Base-by-base conservation (phyloP, 2,797 vertebrate genomes). In the Danionella dracula region DNA sequence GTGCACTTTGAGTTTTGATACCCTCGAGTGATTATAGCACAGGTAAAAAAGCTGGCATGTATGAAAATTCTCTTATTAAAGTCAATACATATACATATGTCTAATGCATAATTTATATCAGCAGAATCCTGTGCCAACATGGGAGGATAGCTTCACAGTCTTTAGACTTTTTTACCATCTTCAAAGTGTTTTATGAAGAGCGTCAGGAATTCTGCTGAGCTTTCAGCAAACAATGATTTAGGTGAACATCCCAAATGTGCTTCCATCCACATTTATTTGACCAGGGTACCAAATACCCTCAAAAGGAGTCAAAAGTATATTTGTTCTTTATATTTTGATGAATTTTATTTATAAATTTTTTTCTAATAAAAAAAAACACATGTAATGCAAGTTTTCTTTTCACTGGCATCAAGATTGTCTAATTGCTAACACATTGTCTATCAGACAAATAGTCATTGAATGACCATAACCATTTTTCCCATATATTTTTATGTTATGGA, bases 101-200 rank as follows among this genome's bases (percentile, higher is more conserved):
- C 79, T 86, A 79, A 86, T 90, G 86, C 86, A 90, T 90, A 89
- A 90, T 90, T 90, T 89, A 90, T 90, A 77, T 68, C 63, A 79
- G 81, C 82, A 81, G 82, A 72, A 83, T 82, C 51, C 81, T 81
- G 76, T 70, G 42, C 68, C 65, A 81, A 73, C 86, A 80, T 77
- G 59, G 76, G 84, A 88, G 86, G 82, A 83, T 85, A 79, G 68
- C 78, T 83, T 85, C 73, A 79, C 79, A 80, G 78, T 38, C 71
- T 63, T 61, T 46, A 23, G 71, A 77, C 75, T 83, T 83, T 81
- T 78, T 74, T 80, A 70, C 79, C 72, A 79, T 56, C 70, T 88
- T 90, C 84, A 88, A 88, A 87, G 84, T 60, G 16, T 76, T 80
- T 66, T 65, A 56, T 62, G 71, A 80, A 75, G 79, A 84, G 78